Conservation (phyloP, 1,140 invertebrate species). For the Sycophila sp. region DNA sequence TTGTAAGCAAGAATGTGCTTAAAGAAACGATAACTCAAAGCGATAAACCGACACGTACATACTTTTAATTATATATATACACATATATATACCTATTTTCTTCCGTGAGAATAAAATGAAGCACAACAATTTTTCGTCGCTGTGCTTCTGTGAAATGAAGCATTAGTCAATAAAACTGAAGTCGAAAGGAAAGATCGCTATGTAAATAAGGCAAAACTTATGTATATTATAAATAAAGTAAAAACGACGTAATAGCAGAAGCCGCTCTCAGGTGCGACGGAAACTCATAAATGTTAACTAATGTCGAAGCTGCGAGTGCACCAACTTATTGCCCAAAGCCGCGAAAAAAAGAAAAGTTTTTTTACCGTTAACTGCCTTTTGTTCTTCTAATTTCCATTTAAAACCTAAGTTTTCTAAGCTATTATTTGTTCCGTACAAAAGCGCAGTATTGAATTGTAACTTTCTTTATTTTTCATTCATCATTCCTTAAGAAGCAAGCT, state of each 20-base stretch:
- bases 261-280: constrained; percentile 33
- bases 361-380: background rate
- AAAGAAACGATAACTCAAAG: constrained; percentile 8
- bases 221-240: constrained; percentile 39
- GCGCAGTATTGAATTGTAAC: constrained; percentile 25
- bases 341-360: constrained; percentile 7
- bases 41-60: constrained; percentile 12
- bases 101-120: constrained; percentile 48
- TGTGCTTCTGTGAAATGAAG: constrained; percentile 44
- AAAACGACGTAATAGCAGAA: background rate
- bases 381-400: background rate
- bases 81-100: constrained; percentile 49
- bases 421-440: background rate
- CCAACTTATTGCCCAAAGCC: constrained; percentile 39
- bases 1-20: constrained; percentile 26
- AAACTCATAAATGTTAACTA: constrained; percentile 50
- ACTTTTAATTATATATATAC: constrained; percentile 24
- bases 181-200: constrained; percentile 43
- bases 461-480: constrained; percentile 21
- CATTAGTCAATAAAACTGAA: constrained; percentile 56
- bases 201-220: constrained; percentile 41
- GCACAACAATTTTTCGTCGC: constrained; percentile 50
- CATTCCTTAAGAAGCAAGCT: constrained; percentile 19
- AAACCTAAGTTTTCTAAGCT: background rate
- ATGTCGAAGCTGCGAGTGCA: constrained; percentile 50